Conservation (phyloP, 2,113 vertebrate genomes). For the Acinonyx jubatus region DNA sequence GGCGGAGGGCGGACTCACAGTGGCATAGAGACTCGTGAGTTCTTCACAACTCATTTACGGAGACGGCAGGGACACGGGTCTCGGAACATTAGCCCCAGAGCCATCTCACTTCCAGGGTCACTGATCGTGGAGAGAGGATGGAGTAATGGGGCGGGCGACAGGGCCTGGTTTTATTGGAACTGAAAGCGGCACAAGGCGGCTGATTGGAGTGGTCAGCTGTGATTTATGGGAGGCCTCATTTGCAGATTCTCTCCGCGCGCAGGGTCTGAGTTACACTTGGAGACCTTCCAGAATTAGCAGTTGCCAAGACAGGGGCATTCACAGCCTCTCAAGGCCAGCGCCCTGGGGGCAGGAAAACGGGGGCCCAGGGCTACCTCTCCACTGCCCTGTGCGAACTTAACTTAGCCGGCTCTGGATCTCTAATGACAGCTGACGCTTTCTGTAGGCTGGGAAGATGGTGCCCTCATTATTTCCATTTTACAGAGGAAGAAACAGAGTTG, state of each 20-base stretch:
- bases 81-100: neutral
- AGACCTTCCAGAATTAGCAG: neutral
- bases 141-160: neutral
- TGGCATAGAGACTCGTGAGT: neutral
- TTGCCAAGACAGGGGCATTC: neutral
- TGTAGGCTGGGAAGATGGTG: neutral
- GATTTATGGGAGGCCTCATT: neutral
- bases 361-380: neutral
- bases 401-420: neutral
- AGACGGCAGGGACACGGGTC: neutral
- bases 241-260: neutral
- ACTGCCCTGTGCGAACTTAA: neutral
- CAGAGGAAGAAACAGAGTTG: neutral
- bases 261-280: neutral
- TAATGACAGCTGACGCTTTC: neutral
- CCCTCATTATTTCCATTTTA: neutral
- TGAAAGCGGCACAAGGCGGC: neutral
- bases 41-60: constrained; percentile 24
- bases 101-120: neutral
- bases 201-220: constrained; percentile 28
- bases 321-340: neutral
- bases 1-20: neutral
- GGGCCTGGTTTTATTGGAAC: constrained; percentile 46
- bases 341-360: neutral
- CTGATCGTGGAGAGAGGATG: neutral